Evolutionary conservation across 2,888 invertebrate species (phyloP).

Genomic region (Zaprionus bogoriensis): DNA sequence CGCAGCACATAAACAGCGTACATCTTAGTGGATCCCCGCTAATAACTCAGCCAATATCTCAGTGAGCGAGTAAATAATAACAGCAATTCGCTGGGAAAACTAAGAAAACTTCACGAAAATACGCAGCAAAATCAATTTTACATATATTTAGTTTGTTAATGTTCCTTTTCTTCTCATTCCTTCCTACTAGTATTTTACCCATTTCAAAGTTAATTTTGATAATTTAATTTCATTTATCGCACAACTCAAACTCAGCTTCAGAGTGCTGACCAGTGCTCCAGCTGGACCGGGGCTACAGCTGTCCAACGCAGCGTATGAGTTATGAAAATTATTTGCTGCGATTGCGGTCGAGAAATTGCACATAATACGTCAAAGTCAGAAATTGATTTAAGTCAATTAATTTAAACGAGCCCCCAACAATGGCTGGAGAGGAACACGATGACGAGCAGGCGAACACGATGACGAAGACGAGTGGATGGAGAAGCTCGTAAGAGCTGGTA

Average conservation of each 20-base stretch:
- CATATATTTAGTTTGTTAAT: no score
- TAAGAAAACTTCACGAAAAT: no score
- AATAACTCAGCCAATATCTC: background rate
- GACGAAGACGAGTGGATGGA: background rate
- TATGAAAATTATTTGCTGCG: slow-evolving; percentile 69
- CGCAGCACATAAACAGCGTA: background rate
- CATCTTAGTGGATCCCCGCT: background rate
- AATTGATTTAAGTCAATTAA: slow-evolving; percentile 79
- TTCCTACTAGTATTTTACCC: no score
- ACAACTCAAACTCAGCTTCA: background rate
- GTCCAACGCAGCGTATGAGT: slow-evolving; percentile 59
- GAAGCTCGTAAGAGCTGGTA: slow-evolving; percentile 18
- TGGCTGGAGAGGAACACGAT: background rate
- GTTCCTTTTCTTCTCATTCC: no score
- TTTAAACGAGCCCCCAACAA: slow-evolving; percentile 60
- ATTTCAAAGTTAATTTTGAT: background rate
- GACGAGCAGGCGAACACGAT: background rate
- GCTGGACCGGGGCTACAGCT: slow-evolving; percentile 23
- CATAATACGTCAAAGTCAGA: slow-evolving; percentile 77
- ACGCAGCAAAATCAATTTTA: no score
- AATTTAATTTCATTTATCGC: background rate
- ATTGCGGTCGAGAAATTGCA: slow-evolving; percentile 59
- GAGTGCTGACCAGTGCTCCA: no score
- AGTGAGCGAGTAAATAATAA: background rate
- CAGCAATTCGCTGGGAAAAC: no score